Percentiles rank a stretch among this genome's conserved stretches.
phyloP scores from a whole-genome alignment of 2,797 vertebrate species.

The Coluber constrictor region DNA sequence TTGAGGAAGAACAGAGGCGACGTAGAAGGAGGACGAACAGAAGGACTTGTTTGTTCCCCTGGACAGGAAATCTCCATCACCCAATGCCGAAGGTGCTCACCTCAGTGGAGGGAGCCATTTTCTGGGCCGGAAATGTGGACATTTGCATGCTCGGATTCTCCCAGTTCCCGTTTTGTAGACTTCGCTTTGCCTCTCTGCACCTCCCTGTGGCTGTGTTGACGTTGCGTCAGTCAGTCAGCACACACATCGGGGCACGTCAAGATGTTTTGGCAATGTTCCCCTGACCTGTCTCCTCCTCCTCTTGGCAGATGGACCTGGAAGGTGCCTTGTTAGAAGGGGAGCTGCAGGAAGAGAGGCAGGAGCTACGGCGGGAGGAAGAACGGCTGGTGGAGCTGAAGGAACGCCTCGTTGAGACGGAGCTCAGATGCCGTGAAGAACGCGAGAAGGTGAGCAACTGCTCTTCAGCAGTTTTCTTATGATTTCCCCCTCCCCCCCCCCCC shows the following conservation, averaged over 20 bases:
- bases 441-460: slow-evolving; percentile 63
- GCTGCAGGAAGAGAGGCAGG: slow-evolving; percentile 77
- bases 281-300: not conserved
- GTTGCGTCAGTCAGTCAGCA: not conserved
- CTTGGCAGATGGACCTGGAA: slow-evolving; percentile 83
- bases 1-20: not conserved
- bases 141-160: not conserved
- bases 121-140: not conserved
- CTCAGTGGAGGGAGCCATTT: not conserved
- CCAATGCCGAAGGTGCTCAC: not conserved
- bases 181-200: not conserved
- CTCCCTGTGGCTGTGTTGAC: not conserved
- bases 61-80: not conserved
- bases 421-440: slow-evolving; percentile 48
- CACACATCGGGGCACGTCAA: not conserved
- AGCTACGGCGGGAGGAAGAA: slow-evolving; percentile 70
- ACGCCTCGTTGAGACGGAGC: slow-evolving; percentile 50
- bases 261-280: not conserved
- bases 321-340: slow-evolving; percentile 83
- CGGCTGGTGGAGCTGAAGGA: slow-evolving; percentile 73
- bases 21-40: not conserved
- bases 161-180: not conserved
- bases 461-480: accelerated
- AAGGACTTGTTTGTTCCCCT: not conserved
- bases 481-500: accelerated